Conservation (phyloP, 2,797 vertebrate species). For the Intellagama lesueurii region DNA sequence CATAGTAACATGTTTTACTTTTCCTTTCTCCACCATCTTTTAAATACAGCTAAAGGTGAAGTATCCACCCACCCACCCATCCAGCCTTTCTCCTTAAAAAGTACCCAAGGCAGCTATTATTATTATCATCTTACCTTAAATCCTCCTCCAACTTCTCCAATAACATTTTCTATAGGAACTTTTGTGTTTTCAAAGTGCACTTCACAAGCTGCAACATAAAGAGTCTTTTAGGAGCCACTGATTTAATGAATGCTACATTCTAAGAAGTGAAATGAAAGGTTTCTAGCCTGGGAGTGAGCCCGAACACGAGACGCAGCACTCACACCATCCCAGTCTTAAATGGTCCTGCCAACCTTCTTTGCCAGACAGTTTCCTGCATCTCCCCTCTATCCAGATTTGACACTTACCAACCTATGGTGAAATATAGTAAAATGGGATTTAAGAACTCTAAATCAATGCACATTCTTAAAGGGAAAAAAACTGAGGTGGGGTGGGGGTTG, state of each 20-base stretch:
- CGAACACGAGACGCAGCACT: not conserved
- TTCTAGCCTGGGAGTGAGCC: not conserved
- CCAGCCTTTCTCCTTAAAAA: too few species aligned
- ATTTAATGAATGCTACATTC: not conserved
- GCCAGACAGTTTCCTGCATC: not conserved
- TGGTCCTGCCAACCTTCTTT: not conserved
- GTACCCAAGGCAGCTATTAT: not conserved
- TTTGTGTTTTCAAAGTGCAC: constrained; percentile 92
- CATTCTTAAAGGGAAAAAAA: not conserved
- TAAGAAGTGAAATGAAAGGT: not conserved
- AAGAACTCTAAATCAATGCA: not conserved
- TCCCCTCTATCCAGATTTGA: not conserved
- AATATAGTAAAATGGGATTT: not conserved
- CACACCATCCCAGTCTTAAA: not conserved
- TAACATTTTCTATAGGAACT: constrained; percentile 92
- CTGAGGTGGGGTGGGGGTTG: too few species aligned
- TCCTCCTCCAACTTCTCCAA: constrained; percentile 93
- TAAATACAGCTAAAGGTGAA: not conserved
- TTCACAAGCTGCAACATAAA: constrained; percentile 87
- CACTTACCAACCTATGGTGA: not conserved
- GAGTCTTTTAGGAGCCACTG: not conserved
- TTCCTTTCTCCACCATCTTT: not conserved
- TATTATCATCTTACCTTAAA: constrained; percentile 86
- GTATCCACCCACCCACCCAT: not conserved
- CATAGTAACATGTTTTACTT: not conserved